These are phyloP conservation scores for Rhabdophis nuchalis DNA, from an alignment of 2,797 vertebrate genomes.

Conservation along the genomic window DNA sequence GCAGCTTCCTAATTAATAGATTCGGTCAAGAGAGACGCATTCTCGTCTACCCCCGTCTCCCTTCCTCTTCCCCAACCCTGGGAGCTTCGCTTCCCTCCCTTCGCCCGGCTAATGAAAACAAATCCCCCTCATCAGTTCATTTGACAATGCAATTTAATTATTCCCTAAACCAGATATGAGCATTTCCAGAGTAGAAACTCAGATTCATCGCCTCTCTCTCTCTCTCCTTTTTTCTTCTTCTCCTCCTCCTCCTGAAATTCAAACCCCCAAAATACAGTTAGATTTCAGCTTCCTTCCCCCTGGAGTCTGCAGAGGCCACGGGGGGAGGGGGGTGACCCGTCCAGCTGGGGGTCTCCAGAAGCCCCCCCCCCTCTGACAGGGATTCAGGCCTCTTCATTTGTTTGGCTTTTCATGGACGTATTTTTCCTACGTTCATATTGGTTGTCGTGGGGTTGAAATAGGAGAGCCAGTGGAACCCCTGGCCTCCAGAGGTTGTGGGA, in stretches of 20 bases:
- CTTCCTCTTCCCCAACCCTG: not conserved
- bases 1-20: conserved; percentile 87
- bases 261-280: too few species aligned
- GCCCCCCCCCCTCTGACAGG: not conserved
- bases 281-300: not conserved
- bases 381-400: not conserved
- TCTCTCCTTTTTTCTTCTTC: not conserved
- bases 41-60: too few species aligned
- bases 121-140: conserved; percentile 45
- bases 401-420: not conserved
- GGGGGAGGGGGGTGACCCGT: too few species aligned
- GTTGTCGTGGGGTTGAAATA: not conserved
- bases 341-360: too few species aligned
- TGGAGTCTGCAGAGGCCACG: not conserved
- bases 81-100: not conserved
- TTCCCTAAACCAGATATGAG: conserved; percentile 37
- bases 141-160: conserved; percentile 54
- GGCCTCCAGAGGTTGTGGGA: not conserved
- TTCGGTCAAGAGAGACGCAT: conserved; percentile 79
- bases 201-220: not conserved
- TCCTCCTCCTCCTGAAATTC: not conserved
- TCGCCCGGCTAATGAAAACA: conserved; percentile 43
- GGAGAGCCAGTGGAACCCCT: rapidly evolving
- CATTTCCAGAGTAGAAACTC: conserved; percentile 21
- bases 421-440: not conserved